Conservation (phyloP, 2,113 vertebrate species). For the Paramisgurnus dabryanus region DNA sequence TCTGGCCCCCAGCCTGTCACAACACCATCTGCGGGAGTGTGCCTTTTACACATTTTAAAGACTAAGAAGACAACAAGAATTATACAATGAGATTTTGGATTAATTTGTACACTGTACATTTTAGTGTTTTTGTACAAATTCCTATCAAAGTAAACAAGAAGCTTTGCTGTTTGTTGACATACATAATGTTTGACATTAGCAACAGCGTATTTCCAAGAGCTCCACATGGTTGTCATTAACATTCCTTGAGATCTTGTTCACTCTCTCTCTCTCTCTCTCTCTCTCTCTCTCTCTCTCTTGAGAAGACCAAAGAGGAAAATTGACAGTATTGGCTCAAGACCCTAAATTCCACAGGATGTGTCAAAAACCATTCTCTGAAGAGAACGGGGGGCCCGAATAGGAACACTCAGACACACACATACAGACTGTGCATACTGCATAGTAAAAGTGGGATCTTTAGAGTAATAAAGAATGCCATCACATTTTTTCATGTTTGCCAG, state of each 20-base stretch:
- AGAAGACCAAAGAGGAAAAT: conserved; percentile 26
- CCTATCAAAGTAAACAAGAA: conserved; percentile 27
- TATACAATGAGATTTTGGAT: conserved; percentile 67
- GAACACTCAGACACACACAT: neutral
- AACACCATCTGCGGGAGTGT: conserved; percentile 65
- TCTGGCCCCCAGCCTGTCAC: conserved; percentile 59
- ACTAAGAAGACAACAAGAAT: conserved; percentile 72
- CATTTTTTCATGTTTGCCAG: neutral
- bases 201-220: conserved; percentile 27
- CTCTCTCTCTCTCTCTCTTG: conserved; percentile 34
- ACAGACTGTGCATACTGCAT: neutral
- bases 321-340: conserved; percentile 37
- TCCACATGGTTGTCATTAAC: conserved; percentile 51
- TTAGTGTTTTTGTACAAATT: conserved; percentile 1
- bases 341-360: conserved; percentile 40
- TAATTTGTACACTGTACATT: conserved; percentile 60
- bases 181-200: conserved; percentile 23
- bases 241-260: conserved; percentile 30
- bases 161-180: conserved; percentile 22
- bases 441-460: neutral
- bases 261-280: conserved; percentile 3
- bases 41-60: conserved; percentile 67
- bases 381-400: conserved; percentile 12
- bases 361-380: conserved; percentile 33
- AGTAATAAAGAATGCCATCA: neutral